phyloP scores from a whole-genome alignment of 2,113 vertebrate genomes.

The Ptyas mucosa region DNA sequence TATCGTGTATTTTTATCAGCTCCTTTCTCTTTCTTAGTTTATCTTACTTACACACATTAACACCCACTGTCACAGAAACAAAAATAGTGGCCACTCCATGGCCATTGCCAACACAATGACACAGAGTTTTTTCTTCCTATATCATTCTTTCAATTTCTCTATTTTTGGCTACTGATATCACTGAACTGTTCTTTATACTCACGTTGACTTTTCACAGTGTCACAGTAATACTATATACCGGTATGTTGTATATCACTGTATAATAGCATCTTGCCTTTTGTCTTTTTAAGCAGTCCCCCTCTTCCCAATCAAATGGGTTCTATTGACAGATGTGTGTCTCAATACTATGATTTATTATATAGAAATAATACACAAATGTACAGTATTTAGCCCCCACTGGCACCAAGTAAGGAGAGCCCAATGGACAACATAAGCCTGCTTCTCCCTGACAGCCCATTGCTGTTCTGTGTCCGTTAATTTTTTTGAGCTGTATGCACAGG shows the following conservation, averaged over 20 bases:
- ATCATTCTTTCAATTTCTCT: not conserved
- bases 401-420: too few species aligned
- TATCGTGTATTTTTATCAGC: not conserved
- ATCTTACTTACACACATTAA: not conserved
- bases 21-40: not conserved
- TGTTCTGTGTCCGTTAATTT: too few species aligned
- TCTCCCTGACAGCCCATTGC: too few species aligned
- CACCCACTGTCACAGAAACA: not conserved
- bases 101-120: not conserved
- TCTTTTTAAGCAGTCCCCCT: not conserved
- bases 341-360: too few species aligned
- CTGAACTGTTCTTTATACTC: not conserved
- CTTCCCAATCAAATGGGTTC: not conserved
- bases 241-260: not conserved
- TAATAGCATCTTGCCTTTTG: not conserved
- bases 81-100: not conserved
- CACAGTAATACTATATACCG: not conserved
- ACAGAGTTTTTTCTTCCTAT: not conserved
- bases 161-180: not conserved
- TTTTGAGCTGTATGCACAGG: too few species aligned
- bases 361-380: too few species aligned
- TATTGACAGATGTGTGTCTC: not conserved
- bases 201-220: not conserved
- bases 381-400: too few species aligned
- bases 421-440: too few species aligned